Conservation (phyloP, 2,888 invertebrate genomes). For the Eucriotettix oculatus region DNA sequence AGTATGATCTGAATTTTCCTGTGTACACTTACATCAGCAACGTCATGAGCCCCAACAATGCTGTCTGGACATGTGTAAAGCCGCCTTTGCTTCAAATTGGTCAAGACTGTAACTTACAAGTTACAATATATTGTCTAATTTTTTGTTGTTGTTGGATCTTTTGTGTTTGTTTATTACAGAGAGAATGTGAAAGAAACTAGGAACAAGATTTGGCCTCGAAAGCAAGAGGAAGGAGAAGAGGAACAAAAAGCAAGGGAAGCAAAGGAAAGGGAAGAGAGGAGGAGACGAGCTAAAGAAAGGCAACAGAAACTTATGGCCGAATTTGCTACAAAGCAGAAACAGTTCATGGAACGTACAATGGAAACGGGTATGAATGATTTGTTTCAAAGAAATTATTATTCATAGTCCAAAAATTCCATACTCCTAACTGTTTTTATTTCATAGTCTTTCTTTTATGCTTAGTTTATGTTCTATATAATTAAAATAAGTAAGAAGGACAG, state of each 20-base stretch:
- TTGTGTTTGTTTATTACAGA: slow-evolving; percentile 20
- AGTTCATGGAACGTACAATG: slow-evolving; percentile 71
- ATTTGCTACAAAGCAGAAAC: slow-evolving; percentile 77
- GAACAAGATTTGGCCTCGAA: slow-evolving; percentile 58
- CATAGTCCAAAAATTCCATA: background rate
- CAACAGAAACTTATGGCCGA: slow-evolving; percentile 87
- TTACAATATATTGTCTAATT: background rate
- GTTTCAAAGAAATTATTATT: background rate
- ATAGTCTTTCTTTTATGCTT: too few relatives aligned
- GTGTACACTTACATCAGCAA: too few relatives aligned
- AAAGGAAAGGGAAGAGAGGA: slow-evolving; percentile 66
- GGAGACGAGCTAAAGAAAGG: slow-evolving; percentile 68
- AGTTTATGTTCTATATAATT: too few relatives aligned
- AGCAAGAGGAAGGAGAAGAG: slow-evolving; percentile 57
- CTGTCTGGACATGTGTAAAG: too few relatives aligned
- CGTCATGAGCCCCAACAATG: too few relatives aligned
- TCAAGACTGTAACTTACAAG: too few relatives aligned
- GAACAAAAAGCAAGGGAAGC: slow-evolving; percentile 47
- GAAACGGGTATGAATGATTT: slow-evolving; percentile 31
- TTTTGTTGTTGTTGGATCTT: background rate
- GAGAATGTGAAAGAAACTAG: slow-evolving; percentile 53
- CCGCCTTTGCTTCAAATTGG: too few relatives aligned
- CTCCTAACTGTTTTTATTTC: background rate
- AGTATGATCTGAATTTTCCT: too few relatives aligned
- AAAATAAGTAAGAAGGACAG: too few relatives aligned